These are phyloP conservation scores for Drosophila guanche DNA, from an alignment of 1,140 invertebrate species.

Conservation along the genomic window DNA sequence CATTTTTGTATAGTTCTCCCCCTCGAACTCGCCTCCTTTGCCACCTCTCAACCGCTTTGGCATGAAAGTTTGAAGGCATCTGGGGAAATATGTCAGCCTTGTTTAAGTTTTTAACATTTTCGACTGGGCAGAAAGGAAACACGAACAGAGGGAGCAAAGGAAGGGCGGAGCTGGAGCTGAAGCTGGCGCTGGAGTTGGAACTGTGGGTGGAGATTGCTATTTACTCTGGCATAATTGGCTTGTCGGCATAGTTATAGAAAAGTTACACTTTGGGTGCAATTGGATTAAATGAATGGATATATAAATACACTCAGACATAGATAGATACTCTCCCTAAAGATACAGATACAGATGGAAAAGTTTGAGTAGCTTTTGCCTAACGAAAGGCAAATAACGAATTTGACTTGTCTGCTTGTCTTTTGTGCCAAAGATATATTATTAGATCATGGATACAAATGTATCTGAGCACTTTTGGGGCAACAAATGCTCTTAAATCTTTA, in stretches of 20 bases:
- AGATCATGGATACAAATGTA: neutral
- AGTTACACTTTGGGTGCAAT: slow-evolving; percentile 59
- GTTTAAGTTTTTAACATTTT: slow-evolving; percentile 80
- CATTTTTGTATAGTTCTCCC: slow-evolving; percentile 60
- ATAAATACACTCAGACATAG: slow-evolving; percentile 14
- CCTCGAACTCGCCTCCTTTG: neutral
- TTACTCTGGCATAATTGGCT: slow-evolving; percentile 76
- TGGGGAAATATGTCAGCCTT: slow-evolving; percentile 79
- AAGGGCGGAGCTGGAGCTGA: neutral
- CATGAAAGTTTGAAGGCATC: slow-evolving; percentile 77
- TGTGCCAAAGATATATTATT: too few species aligned
- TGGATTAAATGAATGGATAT: slow-evolving; percentile 66
- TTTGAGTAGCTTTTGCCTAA: slow-evolving; percentile 43
- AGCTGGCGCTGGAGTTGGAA: neutral
- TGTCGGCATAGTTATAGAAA: slow-evolving; percentile 60
- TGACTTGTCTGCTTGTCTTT: neutral
- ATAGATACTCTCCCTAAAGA: neutral
- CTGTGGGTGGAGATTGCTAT: slow-evolving; percentile 57
- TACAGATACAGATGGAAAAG: slow-evolving; percentile 11
- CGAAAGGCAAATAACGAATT: slow-evolving; percentile 40
- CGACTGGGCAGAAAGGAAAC: slow-evolving; percentile 31
- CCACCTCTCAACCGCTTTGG: slow-evolving; percentile 41
- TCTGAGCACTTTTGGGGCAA: too few species aligned
- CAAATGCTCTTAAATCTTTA: neutral
- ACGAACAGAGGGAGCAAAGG: neutral